phyloP scores from a whole-genome alignment of 2,888 invertebrate genomes.

The Philonicus albiceps region DNA sequence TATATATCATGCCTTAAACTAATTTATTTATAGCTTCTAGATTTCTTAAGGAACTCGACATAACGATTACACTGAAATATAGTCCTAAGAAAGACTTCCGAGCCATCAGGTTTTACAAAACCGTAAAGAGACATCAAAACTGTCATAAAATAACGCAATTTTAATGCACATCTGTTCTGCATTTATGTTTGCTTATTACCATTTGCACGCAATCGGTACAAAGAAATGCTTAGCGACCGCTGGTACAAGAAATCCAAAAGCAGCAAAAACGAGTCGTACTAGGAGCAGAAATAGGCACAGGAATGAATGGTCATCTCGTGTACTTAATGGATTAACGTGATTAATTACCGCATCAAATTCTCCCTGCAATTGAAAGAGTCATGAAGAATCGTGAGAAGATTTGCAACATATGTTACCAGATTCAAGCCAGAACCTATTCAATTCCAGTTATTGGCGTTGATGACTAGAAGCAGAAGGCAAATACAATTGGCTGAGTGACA shows the following conservation, averaged over 20 bases:
- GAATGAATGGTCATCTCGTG: not conserved
- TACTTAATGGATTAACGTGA: constrained; percentile 27
- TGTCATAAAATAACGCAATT: not conserved
- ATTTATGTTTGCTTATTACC: not conserved
- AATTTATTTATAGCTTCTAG: not conserved
- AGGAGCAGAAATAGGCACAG: not conserved
- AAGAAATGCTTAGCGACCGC: not conserved
- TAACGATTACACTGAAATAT: too few species aligned
- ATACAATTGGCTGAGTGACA: not conserved
- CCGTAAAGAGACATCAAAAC: not conserved
- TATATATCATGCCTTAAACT: not conserved
- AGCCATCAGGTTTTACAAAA: not conserved
- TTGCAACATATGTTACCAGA: not conserved
- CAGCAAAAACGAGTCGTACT: not conserved
- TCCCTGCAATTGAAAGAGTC: not conserved
- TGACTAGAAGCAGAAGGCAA: not conserved
- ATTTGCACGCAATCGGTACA: not conserved
- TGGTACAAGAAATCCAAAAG: not conserved
- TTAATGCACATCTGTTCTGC: not conserved
- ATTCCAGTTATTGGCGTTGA: not conserved
- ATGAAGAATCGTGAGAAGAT: constrained; percentile 26
- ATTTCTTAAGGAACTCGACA: not conserved
- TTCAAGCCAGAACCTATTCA: not conserved
- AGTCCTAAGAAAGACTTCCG: not conserved
- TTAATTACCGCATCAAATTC: constrained; percentile 14